Conservation (phyloP, 2,797 vertebrate species). For the Tinamus major region DNA sequence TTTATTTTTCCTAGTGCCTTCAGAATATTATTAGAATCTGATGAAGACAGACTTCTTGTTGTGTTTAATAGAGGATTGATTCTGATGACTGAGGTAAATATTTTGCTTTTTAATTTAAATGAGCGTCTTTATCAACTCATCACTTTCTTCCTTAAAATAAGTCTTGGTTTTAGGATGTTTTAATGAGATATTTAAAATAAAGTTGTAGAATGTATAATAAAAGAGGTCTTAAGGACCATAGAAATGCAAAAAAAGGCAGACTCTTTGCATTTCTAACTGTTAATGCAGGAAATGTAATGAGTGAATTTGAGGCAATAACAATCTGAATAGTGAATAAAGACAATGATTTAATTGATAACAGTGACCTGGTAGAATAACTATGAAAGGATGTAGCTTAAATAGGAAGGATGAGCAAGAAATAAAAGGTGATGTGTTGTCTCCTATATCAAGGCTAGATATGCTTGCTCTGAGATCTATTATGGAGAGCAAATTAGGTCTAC, state of each 20-base stretch:
- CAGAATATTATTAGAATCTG: conserved; percentile 96
- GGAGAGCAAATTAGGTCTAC: neutral
- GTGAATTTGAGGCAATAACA: neutral
- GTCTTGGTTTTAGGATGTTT: neutral
- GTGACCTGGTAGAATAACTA: neutral
- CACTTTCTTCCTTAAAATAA: neutral
- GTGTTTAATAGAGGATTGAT: conserved; percentile 97
- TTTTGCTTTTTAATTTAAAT: neutral
- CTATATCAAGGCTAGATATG: neutral
- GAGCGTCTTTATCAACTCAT: neutral
- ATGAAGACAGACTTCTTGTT: conserved; percentile 96
- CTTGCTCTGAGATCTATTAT: neutral
- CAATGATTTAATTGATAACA: neutral
- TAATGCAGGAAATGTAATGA: neutral
- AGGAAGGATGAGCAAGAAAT: neutral
- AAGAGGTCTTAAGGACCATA: neutral
- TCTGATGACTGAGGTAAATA: conserved; percentile 94
- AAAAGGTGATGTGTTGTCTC: neutral
- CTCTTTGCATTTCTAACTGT: neutral
- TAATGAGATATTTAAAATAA: neutral
- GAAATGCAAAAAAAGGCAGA: neutral
- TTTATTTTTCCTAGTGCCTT: conserved; percentile 89
- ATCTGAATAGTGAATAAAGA: neutral
- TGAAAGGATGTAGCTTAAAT: neutral
- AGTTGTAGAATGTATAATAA: neutral